Conservation (phyloP, 1,140 invertebrate species). For the Lasioglossum baleicum region DNA sequence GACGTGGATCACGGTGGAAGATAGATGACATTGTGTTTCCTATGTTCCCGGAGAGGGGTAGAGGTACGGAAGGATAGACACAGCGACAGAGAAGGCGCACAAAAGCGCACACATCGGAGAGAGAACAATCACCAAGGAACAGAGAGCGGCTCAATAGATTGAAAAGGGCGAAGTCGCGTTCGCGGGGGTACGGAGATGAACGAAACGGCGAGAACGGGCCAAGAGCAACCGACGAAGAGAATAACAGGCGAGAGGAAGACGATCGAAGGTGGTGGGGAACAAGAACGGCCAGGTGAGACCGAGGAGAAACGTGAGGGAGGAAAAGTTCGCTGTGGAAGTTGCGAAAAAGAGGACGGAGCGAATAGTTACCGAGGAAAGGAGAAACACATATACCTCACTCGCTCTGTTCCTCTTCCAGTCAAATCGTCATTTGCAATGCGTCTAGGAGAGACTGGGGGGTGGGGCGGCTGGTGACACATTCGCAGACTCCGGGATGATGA, state of each 20-base stretch:
- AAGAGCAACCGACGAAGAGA: neutral
- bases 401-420: conserved; percentile 13
- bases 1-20: conserved; percentile 67
- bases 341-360: neutral
- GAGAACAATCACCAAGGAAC: neutral
- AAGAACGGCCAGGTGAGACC: neutral
- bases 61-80: no score
- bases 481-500: conserved; percentile 20
- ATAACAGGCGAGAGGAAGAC: neutral
- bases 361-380: neutral
- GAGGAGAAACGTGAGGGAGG: neutral
- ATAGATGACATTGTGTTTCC: conserved; percentile 71
- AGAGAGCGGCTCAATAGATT: neutral
- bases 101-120: neutral
- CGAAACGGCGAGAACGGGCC: neutral
- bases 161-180: conserved; percentile 2
- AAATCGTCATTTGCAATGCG: conserved; percentile 66
- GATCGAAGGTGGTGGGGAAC: neutral
- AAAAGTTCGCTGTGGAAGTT: neutral
- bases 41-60: conserved; percentile 47
- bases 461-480: neutral
- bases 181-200: neutral
- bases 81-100: neutral
- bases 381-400: conserved; percentile 18
- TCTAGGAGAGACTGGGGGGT: conserved; percentile 41